Evolutionary conservation across 2,888 invertebrate genomes (phyloP), one percentile per base, ranked within the genome.

Genomic region (Drosophila testacea): DNA sequence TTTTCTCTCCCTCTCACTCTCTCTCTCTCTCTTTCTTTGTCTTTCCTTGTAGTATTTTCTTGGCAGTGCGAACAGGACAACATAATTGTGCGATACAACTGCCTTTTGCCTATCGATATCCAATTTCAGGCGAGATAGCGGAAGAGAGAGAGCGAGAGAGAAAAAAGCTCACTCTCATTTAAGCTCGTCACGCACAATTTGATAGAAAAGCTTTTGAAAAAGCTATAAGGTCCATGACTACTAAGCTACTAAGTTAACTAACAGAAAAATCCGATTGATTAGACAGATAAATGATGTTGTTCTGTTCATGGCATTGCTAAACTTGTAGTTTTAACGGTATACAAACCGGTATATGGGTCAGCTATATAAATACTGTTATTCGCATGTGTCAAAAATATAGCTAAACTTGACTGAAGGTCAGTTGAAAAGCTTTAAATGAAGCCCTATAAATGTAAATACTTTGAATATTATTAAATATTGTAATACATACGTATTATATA

Each of bases 71-170:
- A 76, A 61, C 64, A 47, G 69, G 61, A 76, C 61, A 59, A 39
- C 62, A 13, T 47, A 42, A n/a, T n/a, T 38, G 30, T 27, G 16
- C 13, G 16, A 38, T 9, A 41, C 48, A 48, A 57, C 30, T 32
- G 52, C 22, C 42, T 50, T 57, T 34, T 50, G 57, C 27, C 61
- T 44, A 62, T 64, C 61, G 65, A 76, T 76, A 76, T 76, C 76
- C 76, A 63, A 76, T 76, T 76, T 57, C 76, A 74, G 48, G 51
- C 46, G 48, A 38, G 55, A 59, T 48, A 61, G 46, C 7, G 44
- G 44, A 28, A 30, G 36, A 11, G 30, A 10, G 22, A 22, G 22
- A 50, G 36, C 4, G 48, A 9, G 46, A 30, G 48, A 0, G 22
- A 22, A 3, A 22, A 22, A 16, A 42, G 34, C 42, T 22, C 39